Percentiles rank a stretch among this genome's conserved stretches.
These are phyloP conservation scores for Mungos mungo DNA, from an alignment of 2,113 vertebrate species.

Conservation along the genomic window DNA sequence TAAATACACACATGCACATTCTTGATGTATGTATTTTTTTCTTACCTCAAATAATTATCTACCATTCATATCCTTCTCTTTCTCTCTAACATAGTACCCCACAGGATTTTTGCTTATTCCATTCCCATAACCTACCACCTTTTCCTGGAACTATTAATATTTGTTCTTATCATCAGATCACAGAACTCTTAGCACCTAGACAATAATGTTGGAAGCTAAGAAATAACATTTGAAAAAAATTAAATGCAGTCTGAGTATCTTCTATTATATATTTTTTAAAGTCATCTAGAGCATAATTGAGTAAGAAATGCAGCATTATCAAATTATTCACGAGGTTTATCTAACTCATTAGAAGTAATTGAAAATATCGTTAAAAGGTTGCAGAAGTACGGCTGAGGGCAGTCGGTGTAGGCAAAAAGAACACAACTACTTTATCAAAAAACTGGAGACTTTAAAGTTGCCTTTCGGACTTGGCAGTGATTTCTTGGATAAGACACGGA, in stretches of 20 bases:
- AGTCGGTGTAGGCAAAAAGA: neutral
- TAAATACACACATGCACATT: neutral
- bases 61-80: neutral
- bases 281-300: neutral
- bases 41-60: neutral
- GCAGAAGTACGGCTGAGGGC: constrained; percentile 2
- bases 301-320: neutral
- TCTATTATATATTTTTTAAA: neutral
- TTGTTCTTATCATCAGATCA: neutral
- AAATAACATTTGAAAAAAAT: neutral
- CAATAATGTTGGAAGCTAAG: neutral
- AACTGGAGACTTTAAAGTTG: neutral
- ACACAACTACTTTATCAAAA: constrained; percentile 2
- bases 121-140: neutral
- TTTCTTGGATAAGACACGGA: neutral
- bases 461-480: neutral
- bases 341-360: neutral
- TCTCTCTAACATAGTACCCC: neutral
- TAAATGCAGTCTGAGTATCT: neutral
- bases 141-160: neutral
- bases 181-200: neutral
- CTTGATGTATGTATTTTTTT: neutral
- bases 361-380: neutral
- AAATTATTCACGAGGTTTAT: constrained; percentile 31
- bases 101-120: neutral